Evolutionary conservation across 2,888 invertebrate species (phyloP).

Genomic region (Ptycholaimellus sp.): DNA sequence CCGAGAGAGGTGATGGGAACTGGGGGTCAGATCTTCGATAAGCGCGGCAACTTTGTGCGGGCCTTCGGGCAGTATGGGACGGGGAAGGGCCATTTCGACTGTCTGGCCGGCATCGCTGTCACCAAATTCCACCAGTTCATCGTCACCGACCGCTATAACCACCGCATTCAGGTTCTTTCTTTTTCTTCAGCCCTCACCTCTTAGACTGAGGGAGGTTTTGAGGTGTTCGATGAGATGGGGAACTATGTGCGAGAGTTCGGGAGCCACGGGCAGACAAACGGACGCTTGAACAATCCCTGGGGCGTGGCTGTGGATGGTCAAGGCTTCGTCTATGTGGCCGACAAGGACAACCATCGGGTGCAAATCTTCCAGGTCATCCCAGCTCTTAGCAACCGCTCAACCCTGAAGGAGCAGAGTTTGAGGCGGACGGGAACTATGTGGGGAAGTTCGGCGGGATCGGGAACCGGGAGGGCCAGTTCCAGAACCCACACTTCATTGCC

Average conservation of each 20-base stretch:
- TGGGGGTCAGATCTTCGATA: conserved; percentile 54
- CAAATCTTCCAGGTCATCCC: conserved; percentile 89
- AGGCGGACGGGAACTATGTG: conserved; percentile 89
- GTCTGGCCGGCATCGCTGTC: conserved; percentile 79
- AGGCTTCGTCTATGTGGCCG: conserved; percentile 93
- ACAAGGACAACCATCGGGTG: conserved; percentile 93
- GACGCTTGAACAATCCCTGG: conserved; percentile 77
- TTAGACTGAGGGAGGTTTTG: conserved; percentile 8
- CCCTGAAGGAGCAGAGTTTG: too few relatives aligned
- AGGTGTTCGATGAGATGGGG: conserved; percentile 17
- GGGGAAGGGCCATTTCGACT: conserved; percentile 86
- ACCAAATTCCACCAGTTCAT: conserved; percentile 64
- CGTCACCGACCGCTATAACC: conserved; percentile 78
- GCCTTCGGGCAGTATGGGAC: conserved; percentile 88
- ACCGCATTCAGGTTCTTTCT: conserved; percentile 56
- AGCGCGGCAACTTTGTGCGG: conserved; percentile 65
- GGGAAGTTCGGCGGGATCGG: conserved; percentile 85
- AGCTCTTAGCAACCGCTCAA: too few relatives aligned
- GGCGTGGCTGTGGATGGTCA: conserved; percentile 80
- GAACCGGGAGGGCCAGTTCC: conserved; percentile 66
- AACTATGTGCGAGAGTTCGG: conserved; percentile 54
- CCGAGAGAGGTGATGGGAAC: too few relatives aligned
- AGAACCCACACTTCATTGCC: conserved; percentile 92
- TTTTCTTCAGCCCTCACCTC: too few relatives aligned
- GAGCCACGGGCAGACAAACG: conserved; percentile 67